These are phyloP conservation scores for Esperia sulphurella DNA, from an alignment of 2,888 invertebrate genomes.

Conservation along the genomic window DNA sequence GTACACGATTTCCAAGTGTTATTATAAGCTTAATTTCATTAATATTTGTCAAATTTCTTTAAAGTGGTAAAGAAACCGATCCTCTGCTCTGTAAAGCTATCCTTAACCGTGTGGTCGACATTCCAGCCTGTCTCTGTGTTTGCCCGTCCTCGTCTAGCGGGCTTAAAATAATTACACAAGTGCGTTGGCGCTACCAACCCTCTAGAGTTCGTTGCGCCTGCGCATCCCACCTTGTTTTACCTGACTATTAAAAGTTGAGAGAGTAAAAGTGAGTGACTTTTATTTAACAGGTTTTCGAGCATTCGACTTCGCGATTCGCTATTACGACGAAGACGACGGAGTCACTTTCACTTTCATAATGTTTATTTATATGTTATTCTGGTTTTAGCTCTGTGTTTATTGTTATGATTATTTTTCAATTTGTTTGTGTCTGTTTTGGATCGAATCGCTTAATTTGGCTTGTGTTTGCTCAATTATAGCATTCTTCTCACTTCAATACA, in stretches of 20 bases:
- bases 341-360: constrained; percentile 57
- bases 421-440: background rate
- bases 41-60: background rate
- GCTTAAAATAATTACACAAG: constrained; percentile 77
- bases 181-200: constrained; percentile 48
- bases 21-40: no score
- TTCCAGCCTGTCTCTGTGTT: constrained; percentile 59
- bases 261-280: constrained; percentile 42
- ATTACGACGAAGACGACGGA: constrained; percentile 25
- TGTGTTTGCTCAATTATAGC: background rate
- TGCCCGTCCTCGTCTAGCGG: constrained; percentile 54
- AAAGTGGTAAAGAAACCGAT: background rate
- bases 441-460: background rate
- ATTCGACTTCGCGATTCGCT: constrained; percentile 22
- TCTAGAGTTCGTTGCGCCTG: constrained; percentile 49
- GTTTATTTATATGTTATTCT: constrained; percentile 9
- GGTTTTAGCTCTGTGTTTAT: constrained; percentile 2
- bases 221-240: constrained; percentile 29
- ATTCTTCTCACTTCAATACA: constrained; percentile 19
- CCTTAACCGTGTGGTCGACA: constrained; percentile 36
- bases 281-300: constrained; percentile 49
- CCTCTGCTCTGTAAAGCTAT: background rate
- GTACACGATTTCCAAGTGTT: background rate
- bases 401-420: background rate
- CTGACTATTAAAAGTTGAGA: constrained; percentile 27